Conservation (phyloP, 2,888 invertebrate species). For the Eurytoma adleriae region DNA sequence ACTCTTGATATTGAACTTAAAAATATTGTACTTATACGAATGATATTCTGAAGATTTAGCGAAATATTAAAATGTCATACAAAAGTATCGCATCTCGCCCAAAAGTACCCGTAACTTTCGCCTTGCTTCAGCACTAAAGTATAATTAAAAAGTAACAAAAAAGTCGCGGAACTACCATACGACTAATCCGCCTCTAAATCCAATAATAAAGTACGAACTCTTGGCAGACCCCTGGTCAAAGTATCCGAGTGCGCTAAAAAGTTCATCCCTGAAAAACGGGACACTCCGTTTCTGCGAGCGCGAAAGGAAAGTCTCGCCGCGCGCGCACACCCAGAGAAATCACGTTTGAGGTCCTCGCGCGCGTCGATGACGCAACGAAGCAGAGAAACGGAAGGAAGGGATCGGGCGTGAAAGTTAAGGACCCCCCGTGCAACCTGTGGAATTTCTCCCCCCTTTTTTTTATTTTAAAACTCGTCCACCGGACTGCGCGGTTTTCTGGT, state of each 20-base stretch:
- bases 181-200: background rate
- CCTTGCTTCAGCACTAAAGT: too few relatives aligned
- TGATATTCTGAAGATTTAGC: too few relatives aligned
- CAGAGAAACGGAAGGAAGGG: background rate
- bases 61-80: too few relatives aligned
- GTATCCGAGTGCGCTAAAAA: background rate
- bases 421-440: slow-evolving; percentile 63
- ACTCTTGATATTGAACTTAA: too few relatives aligned
- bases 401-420: background rate
- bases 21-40: too few relatives aligned
- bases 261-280: slow-evolving; percentile 8
- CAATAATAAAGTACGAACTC: slow-evolving; percentile 39
- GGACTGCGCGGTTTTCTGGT: slow-evolving; percentile 35
- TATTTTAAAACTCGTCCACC: slow-evolving; percentile 64
- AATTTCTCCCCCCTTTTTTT: slow-evolving; percentile 60
- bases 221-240: background rate
- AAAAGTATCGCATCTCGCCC: too few relatives aligned
- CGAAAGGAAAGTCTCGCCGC: too few relatives aligned
- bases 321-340: too few relatives aligned
- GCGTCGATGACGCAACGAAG: too few relatives aligned
- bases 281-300: background rate
- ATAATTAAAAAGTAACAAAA: background rate
- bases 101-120: too few relatives aligned
- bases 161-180: background rate
- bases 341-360: too few relatives aligned